Conservation (phyloP, 53 echinoderm and acorn worm species). For the Henricia sp. region DNA sequence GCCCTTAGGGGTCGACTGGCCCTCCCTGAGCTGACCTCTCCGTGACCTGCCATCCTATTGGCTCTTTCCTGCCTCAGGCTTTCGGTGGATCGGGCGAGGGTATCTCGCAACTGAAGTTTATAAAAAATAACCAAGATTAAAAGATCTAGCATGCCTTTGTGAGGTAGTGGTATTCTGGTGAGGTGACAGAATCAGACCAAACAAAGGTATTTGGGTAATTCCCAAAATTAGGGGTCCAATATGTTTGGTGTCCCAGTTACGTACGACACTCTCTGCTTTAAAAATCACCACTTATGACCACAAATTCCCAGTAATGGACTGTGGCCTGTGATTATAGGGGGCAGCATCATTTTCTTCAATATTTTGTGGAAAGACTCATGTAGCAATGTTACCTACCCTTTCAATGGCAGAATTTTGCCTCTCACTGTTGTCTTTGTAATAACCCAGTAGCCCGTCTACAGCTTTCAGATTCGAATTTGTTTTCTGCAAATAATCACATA, state of each 20-base stretch:
- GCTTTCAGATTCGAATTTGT: constrained; percentile 71
- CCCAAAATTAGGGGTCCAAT: too few species aligned
- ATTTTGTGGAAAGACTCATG: background rate
- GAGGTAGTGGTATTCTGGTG: too few species aligned
- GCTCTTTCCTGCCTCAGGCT: constrained; percentile 64
- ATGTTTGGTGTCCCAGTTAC: too few species aligned
- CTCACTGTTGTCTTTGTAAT: constrained; percentile 67
- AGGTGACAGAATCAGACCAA: too few species aligned
- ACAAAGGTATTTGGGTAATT: background rate
- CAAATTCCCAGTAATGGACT: too few species aligned
- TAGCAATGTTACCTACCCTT: constrained; percentile 67
- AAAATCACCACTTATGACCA: too few species aligned
- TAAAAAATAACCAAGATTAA: too few species aligned
- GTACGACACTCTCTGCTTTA: too few species aligned
- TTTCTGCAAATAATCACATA: constrained; percentile 42
- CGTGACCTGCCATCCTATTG: constrained; percentile 23
- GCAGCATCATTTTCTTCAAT: background rate
- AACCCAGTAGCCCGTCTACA: constrained; percentile 65
- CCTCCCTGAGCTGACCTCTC: constrained; percentile 5
- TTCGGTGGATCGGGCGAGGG: constrained; percentile 71
- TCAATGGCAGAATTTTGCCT: constrained; percentile 72
- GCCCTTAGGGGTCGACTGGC: constrained; percentile 63
- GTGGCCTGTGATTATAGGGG: too few species aligned
- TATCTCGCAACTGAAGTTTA: constrained; percentile 62
- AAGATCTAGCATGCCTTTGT: too few species aligned